These are phyloP conservation scores for Campaea margaritaria DNA, from an alignment of 2,888 invertebrate genomes.

Conservation along the genomic window DNA sequence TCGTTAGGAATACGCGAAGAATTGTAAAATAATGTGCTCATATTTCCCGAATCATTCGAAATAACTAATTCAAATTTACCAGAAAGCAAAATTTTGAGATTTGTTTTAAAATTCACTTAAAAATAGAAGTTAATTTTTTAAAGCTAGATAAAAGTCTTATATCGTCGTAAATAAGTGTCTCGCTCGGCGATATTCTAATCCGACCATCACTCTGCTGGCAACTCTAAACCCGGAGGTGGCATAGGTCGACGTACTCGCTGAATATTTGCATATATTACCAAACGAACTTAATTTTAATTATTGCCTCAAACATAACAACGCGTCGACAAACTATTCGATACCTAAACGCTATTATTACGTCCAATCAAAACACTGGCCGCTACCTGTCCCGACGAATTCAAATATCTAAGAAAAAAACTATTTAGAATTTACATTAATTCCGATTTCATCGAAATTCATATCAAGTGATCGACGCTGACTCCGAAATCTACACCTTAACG, in stretches of 20 bases:
- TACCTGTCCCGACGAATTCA: slow-evolving; percentile 75
- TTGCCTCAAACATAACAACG: slow-evolving; percentile 48
- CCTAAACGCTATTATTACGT: slow-evolving; percentile 47
- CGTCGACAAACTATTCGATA: slow-evolving; percentile 42
- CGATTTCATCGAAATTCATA: slow-evolving; percentile 42
- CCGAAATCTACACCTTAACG: slow-evolving; percentile 37
- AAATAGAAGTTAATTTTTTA: slow-evolving; percentile 8
- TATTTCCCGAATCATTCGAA: neutral
- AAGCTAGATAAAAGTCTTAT: slow-evolving; percentile 9
- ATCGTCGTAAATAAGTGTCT: slow-evolving; percentile 17
- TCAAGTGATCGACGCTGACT: slow-evolving; percentile 5
- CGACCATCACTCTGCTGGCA: slow-evolving; percentile 12
- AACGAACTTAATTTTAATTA: slow-evolving; percentile 53
- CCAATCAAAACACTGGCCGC: slow-evolving; percentile 61
- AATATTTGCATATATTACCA: slow-evolving; percentile 73
- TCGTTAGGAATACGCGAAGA: neutral
- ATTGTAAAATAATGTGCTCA: too few relatives aligned
- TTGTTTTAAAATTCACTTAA: neutral
- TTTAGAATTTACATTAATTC: slow-evolving; percentile 70
- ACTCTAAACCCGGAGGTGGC: slow-evolving; percentile 43
- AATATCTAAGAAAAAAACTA: slow-evolving; percentile 61
- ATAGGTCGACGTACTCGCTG: slow-evolving; percentile 67
- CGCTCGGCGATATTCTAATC: slow-evolving; percentile 5
- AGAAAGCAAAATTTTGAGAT: neutral
- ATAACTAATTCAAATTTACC: neutral